Evolutionary conservation across 2,797 vertebrate species (phyloP).

Genomic region (Xyrichtys novacula): DNA sequence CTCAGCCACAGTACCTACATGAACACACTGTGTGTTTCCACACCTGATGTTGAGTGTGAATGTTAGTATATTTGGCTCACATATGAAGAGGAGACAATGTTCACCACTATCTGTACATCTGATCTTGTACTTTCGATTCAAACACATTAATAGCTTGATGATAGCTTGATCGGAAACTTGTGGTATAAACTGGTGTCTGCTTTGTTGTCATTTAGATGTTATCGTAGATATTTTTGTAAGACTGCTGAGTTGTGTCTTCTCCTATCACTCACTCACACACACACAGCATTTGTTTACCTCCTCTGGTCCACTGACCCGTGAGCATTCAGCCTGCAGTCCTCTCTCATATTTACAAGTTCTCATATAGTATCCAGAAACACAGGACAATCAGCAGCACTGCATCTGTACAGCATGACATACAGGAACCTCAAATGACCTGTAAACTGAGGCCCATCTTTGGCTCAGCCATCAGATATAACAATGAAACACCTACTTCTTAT

Average conservation of each 20-base stretch:
- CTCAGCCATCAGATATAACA: neutral
- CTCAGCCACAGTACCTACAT: neutral
- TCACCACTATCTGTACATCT: slow-evolving; percentile 15
- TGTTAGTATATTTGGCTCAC: slow-evolving; percentile 7
- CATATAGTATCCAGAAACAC: neutral
- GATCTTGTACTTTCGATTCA: slow-evolving; percentile 31
- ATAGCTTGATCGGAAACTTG: slow-evolving; percentile 1
- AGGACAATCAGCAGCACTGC: slow-evolving; percentile 1
- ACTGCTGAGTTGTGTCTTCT: slow-evolving; percentile 7
- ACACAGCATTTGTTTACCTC: slow-evolving; percentile 27
- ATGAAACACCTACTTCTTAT: slow-evolving; percentile 1
- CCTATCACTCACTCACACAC: neutral
- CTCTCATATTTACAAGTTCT: slow-evolving; percentile 36
- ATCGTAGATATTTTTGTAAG: neutral
- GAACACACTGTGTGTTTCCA: neutral
- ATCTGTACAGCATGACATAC: neutral
- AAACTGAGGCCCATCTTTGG: neutral
- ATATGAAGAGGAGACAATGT: slow-evolving; percentile 10
- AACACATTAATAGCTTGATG: neutral
- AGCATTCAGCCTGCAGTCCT: slow-evolving; percentile 19
- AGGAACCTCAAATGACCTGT: neutral
- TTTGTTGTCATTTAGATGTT: neutral
- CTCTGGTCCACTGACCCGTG: slow-evolving; percentile 31
- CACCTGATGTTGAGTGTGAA: neutral
- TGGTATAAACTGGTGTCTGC: neutral